phyloP scores from a whole-genome alignment of 2,888 invertebrate genomes.

The Machimus atricapillus region DNA sequence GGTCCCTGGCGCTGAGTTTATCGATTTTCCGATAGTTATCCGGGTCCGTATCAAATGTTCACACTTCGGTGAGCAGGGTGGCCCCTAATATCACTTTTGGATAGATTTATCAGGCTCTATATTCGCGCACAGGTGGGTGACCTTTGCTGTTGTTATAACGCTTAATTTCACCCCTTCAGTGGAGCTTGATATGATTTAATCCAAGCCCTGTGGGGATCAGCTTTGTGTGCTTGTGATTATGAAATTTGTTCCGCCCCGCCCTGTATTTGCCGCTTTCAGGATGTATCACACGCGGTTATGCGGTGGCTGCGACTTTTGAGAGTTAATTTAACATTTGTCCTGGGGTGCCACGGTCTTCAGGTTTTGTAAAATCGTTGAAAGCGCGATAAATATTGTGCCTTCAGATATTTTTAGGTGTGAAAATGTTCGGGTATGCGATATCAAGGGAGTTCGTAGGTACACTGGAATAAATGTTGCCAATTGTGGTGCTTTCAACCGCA shows the following conservation, averaged over 20 bases:
- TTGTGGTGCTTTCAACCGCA: too few relatives aligned
- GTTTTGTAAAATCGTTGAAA: neutral
- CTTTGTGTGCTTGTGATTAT: neutral
- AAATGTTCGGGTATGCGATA: neutral
- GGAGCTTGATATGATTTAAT: conserved; percentile 17
- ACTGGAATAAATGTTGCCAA: too few relatives aligned
- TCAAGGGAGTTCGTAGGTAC: too few relatives aligned
- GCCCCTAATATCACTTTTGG: neutral
- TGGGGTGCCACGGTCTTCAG: neutral
- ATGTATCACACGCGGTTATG: neutral
- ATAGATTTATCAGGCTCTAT: neutral
- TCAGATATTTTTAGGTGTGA: neutral
- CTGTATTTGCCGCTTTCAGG: neutral
- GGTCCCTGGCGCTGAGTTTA: neutral
- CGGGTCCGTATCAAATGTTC: neutral
- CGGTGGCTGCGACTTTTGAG: neutral
- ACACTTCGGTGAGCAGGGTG: neutral
- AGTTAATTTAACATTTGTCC: neutral
- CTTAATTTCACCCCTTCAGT: conserved; percentile 25
- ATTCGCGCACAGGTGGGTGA: neutral
- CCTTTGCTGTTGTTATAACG: conserved; percentile 11
- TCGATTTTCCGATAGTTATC: neutral
- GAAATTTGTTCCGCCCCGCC: neutral
- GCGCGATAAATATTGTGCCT: neutral
- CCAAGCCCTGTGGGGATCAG: neutral